Evolutionary conservation across 2,113 vertebrate genomes (phyloP), one percentile per base, ranked within the genome.

Genomic region (Platysteira castanea): DNA sequence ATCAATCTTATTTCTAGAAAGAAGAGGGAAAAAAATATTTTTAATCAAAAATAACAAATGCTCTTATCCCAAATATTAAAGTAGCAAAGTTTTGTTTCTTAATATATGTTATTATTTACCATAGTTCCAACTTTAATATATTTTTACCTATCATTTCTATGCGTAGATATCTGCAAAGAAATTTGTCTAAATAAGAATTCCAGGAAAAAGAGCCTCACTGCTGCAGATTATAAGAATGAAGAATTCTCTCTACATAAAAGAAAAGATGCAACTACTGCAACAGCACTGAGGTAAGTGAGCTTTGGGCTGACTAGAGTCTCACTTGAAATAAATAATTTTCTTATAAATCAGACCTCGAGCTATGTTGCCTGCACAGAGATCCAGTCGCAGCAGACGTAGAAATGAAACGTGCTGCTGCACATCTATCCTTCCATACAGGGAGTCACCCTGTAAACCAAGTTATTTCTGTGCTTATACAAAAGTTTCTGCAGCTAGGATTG

Each of bases 1-100:
- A 54, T 93, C 84, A 89, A 97, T 94, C 78, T 92, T 87, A 75
- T 56, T 67, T 86, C 87, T 97, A 89, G 37, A 91, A 91, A 84
- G 3, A 93, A 87, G 16, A 85, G 24, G 9, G 6, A 11, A 15
- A 95, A 54, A 93, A 82, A 42, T 10, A 41, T 21, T 81, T 73
- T 75, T 44, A 91, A 7, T 84, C 74, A 69, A 84, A 91, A 82
- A 49, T 52, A 74, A 3, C 68, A 90, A 52, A 31, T 35, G n/a
- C 74, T 89, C 59, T 37, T 39, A 87, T 47, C 9, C 2, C 21
- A 81, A 75, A 52, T 15, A 65, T 13, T 41, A 79, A 54, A 75
- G 15, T 6, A 85, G 8, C 8, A 30, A n/a, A 47, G 8, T 78
- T 56, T 84, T 31, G 26, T 7, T 68, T 54, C 80, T 18, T 44